phyloP scores from a whole-genome alignment of 2,888 invertebrate species.

The Petrophora chlorosata region DNA sequence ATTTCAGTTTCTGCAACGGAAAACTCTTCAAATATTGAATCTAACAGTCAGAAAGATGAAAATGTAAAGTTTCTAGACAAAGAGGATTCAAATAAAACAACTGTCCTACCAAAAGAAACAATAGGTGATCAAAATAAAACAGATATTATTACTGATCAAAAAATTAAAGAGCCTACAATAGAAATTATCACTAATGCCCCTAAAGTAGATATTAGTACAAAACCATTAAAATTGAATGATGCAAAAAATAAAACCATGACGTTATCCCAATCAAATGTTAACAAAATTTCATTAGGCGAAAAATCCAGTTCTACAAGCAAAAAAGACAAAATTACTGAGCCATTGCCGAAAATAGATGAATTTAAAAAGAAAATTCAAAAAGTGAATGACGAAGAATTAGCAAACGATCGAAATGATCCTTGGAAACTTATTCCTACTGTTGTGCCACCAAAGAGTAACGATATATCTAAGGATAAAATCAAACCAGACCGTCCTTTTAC shows the following conservation, averaged over 20 bases:
- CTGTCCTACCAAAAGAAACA: slow-evolving; percentile 14
- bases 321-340: slow-evolving; percentile 48
- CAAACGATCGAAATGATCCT: slow-evolving; percentile 68
- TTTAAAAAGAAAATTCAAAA: slow-evolving; percentile 79
- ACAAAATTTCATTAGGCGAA: slow-evolving; percentile 37
- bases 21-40: slow-evolving; percentile 19
- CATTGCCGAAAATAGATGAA: slow-evolving; percentile 69
- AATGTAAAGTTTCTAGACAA: slow-evolving; percentile 14
- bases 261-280: slow-evolving; percentile 32
- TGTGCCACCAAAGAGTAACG: slow-evolving; percentile 74
- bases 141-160: background rate
- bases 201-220: slow-evolving; percentile 24
- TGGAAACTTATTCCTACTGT: slow-evolving; percentile 85
- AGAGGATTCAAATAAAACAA: slow-evolving; percentile 14
- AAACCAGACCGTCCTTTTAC: slow-evolving; percentile 56
- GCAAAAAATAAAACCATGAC: slow-evolving; percentile 25
- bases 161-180: background rate
- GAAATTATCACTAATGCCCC: slow-evolving; percentile 25
- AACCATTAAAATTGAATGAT: slow-evolving; percentile 10
- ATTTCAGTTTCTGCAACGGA: slow-evolving; percentile 40
- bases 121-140: slow-evolving; percentile 26
- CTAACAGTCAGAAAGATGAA: slow-evolving; percentile 9
- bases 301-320: slow-evolving; percentile 32
- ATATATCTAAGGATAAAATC: slow-evolving; percentile 64
- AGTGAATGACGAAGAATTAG: slow-evolving; percentile 73